Percentiles rank a stretch among this genome's conserved stretches.
Conservation (phyloP, 1,140 invertebrate genomes). For the Cyclargus thomasi region DNA sequence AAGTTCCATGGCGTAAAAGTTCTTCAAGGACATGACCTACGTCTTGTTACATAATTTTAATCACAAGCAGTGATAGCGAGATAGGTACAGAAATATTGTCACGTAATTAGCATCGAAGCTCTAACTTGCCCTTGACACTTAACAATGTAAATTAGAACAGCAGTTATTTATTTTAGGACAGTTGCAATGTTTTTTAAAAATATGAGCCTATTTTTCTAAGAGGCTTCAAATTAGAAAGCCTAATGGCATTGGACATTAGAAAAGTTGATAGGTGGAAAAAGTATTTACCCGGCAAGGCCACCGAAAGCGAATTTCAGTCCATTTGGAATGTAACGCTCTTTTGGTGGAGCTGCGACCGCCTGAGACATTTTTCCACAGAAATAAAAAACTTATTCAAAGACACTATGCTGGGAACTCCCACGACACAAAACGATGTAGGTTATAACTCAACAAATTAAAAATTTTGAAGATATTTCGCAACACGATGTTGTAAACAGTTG, state of each 20-base stretch:
- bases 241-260: constrained; percentile 39
- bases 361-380: constrained; percentile 37
- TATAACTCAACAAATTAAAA: neutral
- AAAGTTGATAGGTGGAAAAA: constrained; percentile 45
- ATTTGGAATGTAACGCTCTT: constrained; percentile 76
- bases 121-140: constrained; percentile 8
- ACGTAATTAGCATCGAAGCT: neutral
- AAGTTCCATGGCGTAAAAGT: constrained; percentile 1
- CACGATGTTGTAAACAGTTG: neutral
- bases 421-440: neutral
- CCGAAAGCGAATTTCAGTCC: constrained; percentile 81
- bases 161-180: neutral
- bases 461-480: neutral
- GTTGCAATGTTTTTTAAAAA: neutral
- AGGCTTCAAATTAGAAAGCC: neutral
- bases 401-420: neutral
- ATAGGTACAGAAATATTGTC: neutral
- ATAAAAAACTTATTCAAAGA: neutral
- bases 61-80: neutral
- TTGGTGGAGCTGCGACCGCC: constrained; percentile 33
- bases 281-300: constrained; percentile 79
- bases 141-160: constrained; percentile 4
- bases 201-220: neutral
- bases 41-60: neutral
- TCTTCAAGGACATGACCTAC: constrained; percentile 6